Evolutionary conservation across 1,140 invertebrate genomes (phyloP), one percentile per base, ranked within the genome.

Genomic region (Cydia strobilella): DNA sequence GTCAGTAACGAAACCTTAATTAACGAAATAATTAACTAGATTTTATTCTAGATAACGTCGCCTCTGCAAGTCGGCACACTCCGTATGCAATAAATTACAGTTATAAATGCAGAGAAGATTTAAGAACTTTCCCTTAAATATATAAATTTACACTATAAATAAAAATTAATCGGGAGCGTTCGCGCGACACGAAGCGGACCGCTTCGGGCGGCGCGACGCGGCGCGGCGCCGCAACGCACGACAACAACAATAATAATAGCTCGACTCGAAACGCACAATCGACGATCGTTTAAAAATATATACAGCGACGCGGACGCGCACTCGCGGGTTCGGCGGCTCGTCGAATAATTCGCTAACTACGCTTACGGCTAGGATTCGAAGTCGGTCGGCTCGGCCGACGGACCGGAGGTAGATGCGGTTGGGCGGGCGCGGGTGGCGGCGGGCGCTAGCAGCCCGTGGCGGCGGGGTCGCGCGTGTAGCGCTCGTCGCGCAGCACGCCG

Each of bases 281-380:
- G 39, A 72, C 63, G 23, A 42, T 72, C 45, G 39, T 25, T 72
- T 81, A 84, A 69, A 82, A 87, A 87, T 86, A 88, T 88, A 89
- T 86, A 85, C 81, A 82, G 84, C 80, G 79, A 85, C 84, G 83
- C 81, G 80, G 20, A 35, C 66, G 25, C 35, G 65, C 25, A 39
- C n/a, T 71, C 27, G 15, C 66, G 39, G n/a, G 66, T 35, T 35
- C 66, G 27, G 66, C 66, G 31, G 66, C 25, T 20, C 69, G 42
- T 81, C 83, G 82, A 81, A 84, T 80, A 85, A 85, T 91, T 90
- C 80, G 87, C 90, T 91, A 91, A 84, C 87, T 91, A 90, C 85
- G 81, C 88, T 90, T 89, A 90, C 81, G 84, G 74, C 90, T 90
- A 90, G 85, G 82, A 90, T 90, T 92, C 89, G 90, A 92, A 88